Base-by-base conservation (phyloP, 2,113 vertebrate genomes). In the Corythaeola cristata region DNA sequence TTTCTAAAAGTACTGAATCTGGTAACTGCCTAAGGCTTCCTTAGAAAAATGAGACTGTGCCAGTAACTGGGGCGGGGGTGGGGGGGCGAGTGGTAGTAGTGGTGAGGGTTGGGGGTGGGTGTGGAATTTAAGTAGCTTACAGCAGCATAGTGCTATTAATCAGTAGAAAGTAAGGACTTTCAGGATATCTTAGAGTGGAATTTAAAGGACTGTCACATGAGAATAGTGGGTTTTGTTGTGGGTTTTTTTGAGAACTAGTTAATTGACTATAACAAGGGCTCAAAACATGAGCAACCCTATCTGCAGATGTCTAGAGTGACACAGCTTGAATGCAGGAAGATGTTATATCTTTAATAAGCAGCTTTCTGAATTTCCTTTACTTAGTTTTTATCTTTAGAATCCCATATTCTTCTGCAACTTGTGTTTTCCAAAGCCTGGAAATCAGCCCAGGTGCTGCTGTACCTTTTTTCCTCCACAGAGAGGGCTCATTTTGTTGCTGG, bases 131-230 rank as follows among this genome's bases (percentile, higher is more conserved):
- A 41, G 13, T 52, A 53, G n/a, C 3, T 66, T 72, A n/a, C 0
- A 1, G 27, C 39, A 8, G 4, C 0, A 0, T 55, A 39, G 21
- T 73, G n/a, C 22, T 67, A 4, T 62, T 24, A 19, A 39, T 77
- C 59, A 74, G n/a, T 58, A 88, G 41, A 52, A 85, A 73, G 47
- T 41, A 67, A 84, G 12, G 56, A 71, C 47, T 90, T 63, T 39
- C 20, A 47, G 26, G 15, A 5, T 55, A 30, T 50, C 7, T 23
- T 78, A 39, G 11, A 53, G 17, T 50, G 62, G 27, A 86, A 88
- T 88, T 80, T 45, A 9, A 12, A 19, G 0, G 1, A 37, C 17
- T 55, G 37, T 68, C 33, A 44, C 15, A 27, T 24, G n/a, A 68
- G 22, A 63, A 33, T 44, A 44, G 12, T 50, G 7, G 4, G 2